Evolutionary conservation across 2,797 vertebrate species (phyloP).

Genomic region (Calcarius lapponicus): DNA sequence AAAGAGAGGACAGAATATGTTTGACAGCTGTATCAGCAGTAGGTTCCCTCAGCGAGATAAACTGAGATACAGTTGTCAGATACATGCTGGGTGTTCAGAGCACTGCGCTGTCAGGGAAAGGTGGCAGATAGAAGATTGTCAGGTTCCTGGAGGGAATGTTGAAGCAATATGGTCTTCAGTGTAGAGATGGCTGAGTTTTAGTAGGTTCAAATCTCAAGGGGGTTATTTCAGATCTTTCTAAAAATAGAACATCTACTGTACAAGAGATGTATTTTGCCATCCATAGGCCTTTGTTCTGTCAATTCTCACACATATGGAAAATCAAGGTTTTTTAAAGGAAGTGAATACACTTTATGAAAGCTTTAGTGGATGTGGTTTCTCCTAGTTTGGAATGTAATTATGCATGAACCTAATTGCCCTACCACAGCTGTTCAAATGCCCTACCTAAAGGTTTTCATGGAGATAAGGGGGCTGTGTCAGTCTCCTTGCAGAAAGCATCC

Average conservation of each 20-base stretch:
- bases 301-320: neutral
- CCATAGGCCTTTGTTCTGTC: neutral
- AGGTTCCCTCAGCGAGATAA: constrained; percentile 39
- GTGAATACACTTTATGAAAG: neutral
- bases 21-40: constrained; percentile 47
- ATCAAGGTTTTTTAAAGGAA: neutral
- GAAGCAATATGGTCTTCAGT: neutral
- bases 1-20: constrained; percentile 13
- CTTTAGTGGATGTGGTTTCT: neutral
- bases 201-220: neutral
- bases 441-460: neutral
- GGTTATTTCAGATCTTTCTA: neutral
- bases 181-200: neutral
- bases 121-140: constrained; percentile 6
- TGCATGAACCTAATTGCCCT: neutral
- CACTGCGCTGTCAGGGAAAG: neutral
- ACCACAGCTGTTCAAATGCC: neutral
- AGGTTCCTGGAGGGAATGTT: neutral
- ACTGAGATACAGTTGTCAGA: constrained; percentile 9
- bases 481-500: neutral
- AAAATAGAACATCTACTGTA: neutral
- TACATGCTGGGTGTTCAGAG: neutral
- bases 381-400: neutral
- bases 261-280: neutral
- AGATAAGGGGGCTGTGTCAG: neutral